Conservation (phyloP, 2,888 invertebrate species). For the Orchesella flavescens region DNA sequence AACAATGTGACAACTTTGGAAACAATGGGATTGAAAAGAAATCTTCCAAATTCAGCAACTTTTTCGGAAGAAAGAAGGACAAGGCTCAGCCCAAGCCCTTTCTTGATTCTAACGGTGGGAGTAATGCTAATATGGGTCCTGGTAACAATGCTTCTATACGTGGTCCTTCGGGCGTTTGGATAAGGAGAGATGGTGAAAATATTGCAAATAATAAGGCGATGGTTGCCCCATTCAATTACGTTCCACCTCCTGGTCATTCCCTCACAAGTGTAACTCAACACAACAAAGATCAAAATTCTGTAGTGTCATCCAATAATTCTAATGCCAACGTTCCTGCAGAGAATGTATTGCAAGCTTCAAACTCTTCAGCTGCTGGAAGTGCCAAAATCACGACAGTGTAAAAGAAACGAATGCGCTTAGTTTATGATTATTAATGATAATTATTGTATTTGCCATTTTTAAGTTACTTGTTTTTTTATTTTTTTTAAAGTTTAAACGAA, state of each 20-base stretch:
- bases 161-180: constrained; percentile 61
- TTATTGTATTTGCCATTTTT: constrained; percentile 11
- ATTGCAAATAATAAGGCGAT: too few relatives aligned
- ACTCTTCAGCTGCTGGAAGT: constrained; percentile 65
- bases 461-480: neutral
- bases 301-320: constrained; percentile 27
- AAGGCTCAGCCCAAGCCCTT: constrained; percentile 58
- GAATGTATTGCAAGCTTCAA: constrained; percentile 43
- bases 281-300: constrained; percentile 33
- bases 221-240: constrained; percentile 67
- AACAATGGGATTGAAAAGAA: constrained; percentile 35
- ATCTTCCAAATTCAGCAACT: constrained; percentile 57
- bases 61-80: constrained; percentile 62
- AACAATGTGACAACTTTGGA: neutral
- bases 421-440: constrained; percentile 13
- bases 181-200: constrained; percentile 65
- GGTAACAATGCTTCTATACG: constrained; percentile 50
- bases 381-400: constrained; percentile 68
- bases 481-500: neutral
- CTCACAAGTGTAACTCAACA: neutral
- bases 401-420: constrained; percentile 56
- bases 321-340: constrained; percentile 16
- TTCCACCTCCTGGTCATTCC: constrained; percentile 60
- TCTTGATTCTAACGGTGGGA: constrained; percentile 51
- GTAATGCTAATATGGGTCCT: constrained; percentile 36